phyloP scores from a whole-genome alignment of 2,888 invertebrate genomes.

The Zhuqinia jingwanae region DNA sequence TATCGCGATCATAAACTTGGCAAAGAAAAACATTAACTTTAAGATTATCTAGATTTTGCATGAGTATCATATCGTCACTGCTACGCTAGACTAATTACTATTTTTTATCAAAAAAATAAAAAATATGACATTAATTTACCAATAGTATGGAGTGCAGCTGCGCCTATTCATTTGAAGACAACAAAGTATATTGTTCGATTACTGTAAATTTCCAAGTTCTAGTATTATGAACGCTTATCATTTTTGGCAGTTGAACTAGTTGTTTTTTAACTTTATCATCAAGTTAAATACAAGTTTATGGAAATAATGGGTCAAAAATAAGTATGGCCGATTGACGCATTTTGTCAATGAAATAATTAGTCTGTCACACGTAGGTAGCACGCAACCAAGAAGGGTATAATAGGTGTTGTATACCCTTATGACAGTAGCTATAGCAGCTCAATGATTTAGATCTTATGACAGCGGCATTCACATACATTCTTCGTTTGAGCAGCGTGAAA shows the following conservation, averaged over 20 bases:
- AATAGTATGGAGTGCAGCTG: too few species aligned
- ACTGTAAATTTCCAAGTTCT: neutral
- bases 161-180: too few species aligned
- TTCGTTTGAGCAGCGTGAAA: neutral
- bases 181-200: too few species aligned
- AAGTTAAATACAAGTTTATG: slow-evolving; percentile 35
- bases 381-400: too few species aligned
- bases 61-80: too few species aligned
- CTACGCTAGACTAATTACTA: too few species aligned
- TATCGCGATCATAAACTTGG: too few species aligned
- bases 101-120: too few species aligned
- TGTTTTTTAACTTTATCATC: too few species aligned
- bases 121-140: too few species aligned
- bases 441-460: neutral
- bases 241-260: slow-evolving; percentile 12
- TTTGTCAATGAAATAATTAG: neutral
- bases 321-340: neutral
- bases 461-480: neutral
- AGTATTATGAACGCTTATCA: neutral
- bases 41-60: too few species aligned
- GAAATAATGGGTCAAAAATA: slow-evolving; percentile 17
- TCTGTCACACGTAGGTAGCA: neutral
- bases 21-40: too few species aligned
- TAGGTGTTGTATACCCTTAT: neutral
- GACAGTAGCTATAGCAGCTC: neutral